Evolutionary conservation across 2,888 invertebrate species (phyloP).

Genomic region (Aethes cnicana): DNA sequence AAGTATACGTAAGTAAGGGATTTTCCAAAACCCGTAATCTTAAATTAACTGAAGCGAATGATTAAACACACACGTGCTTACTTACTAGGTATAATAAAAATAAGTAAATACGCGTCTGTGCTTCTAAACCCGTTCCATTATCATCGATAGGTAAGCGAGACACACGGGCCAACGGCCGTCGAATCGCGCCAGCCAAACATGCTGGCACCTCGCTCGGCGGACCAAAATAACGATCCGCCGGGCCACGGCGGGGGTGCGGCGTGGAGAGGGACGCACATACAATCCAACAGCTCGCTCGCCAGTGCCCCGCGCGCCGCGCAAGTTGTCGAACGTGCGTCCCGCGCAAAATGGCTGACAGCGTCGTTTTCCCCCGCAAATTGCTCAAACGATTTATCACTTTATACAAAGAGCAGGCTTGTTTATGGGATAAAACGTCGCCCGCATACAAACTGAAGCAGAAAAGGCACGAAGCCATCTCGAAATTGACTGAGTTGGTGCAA

Average conservation of each 20-base stretch:
- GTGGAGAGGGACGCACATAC: neutral
- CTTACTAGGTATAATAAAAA: too few species aligned
- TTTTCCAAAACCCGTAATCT: too few species aligned
- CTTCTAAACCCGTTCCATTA: neutral
- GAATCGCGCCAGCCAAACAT: constrained; percentile 18
- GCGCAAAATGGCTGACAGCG: constrained; percentile 52
- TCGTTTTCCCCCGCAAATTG: constrained; percentile 63
- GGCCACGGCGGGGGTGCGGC: constrained; percentile 15
- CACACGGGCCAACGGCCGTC: constrained; percentile 15
- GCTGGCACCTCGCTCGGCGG: constrained; percentile 24
- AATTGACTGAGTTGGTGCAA: constrained; percentile 61
- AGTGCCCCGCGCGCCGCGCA: constrained; percentile 68
- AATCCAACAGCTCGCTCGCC: constrained; percentile 32
- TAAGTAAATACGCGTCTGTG: neutral
- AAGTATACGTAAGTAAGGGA: too few species aligned
- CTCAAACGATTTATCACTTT: constrained; percentile 57
- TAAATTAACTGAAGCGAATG: too few species aligned
- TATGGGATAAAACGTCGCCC: constrained; percentile 59
- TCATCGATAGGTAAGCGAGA: constrained; percentile 8
- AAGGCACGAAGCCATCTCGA: constrained; percentile 60
- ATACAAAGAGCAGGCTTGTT: constrained; percentile 59
- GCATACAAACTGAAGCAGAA: constrained; percentile 61
- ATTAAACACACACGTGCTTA: too few species aligned
- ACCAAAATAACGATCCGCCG: constrained; percentile 16
- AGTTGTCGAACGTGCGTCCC: constrained; percentile 51